Evolutionary conservation across 2,888 invertebrate species (phyloP), one percentile per base, ranked within the genome.

Genomic region (Rhingia campestris): DNA sequence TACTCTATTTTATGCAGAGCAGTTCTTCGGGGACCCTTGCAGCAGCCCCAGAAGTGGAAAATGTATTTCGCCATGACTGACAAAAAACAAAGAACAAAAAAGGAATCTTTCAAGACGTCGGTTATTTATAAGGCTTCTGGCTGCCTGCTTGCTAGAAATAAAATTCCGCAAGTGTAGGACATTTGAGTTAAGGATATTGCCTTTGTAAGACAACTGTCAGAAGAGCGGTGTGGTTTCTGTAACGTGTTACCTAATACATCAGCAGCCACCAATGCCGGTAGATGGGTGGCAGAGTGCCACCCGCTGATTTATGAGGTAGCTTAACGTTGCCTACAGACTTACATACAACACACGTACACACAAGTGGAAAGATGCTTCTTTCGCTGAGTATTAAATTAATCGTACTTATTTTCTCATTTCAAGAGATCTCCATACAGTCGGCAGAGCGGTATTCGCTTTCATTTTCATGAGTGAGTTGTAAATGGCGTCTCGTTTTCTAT

Each of bases 161-260:
- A 80, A 84, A 84, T 80, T 84, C 80, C 84, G 73, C 80, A 80
- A 84, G 80, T 80, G 74, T 80, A 80, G 84, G 80, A 80, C 80
- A 84, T 84, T 84, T 84, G 74, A 84, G 84, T 84, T 84, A 84
- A 84, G 84, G 84, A 84, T 84, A 84, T 84, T 84, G 84, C 79
- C 80, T 80, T 75, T 84, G 80, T 84, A 84, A 79, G 84, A 84
- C 84, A 84, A 84, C 84, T 84, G 74, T 75, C 70, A 80, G 80
- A 66, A 33, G 49, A 35, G 51, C 22, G 51, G 54, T 32, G 63
- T 22, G 67, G 61, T 63, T 67, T 59, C 53, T 49, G 41, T 45
- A 51, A 45, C 35, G 56, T 33, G 22, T 43, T 43, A 64, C 47
- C 63, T 74, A 64, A 80, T 80, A 74, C 69, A 81, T 74, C 80